phyloP scores from a whole-genome alignment of 2,888 invertebrate species.

The Automeris io region DNA sequence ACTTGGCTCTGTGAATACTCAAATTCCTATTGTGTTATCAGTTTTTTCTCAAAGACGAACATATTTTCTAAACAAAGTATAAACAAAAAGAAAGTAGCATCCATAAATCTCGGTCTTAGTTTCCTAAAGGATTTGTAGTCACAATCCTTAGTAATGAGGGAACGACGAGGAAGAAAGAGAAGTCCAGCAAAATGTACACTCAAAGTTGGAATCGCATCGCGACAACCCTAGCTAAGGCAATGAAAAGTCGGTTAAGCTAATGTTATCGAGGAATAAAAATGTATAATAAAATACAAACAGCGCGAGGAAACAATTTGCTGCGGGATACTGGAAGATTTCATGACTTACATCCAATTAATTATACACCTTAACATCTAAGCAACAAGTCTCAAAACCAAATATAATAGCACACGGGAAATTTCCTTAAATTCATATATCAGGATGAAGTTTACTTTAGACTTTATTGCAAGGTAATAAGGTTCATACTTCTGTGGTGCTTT shows the following conservation, averaged over 20 bases:
- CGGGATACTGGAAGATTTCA: slow-evolving; percentile 75
- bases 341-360: slow-evolving; percentile 39
- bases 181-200: slow-evolving; percentile 23
- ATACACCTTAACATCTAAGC: slow-evolving; percentile 25
- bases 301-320: slow-evolving; percentile 76
- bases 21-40: too few species aligned
- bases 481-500: slow-evolving; percentile 28
- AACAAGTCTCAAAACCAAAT: slow-evolving; percentile 39
- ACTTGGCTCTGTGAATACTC: too few species aligned
- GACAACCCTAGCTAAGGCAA: slow-evolving; percentile 71
- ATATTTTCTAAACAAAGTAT: too few species aligned
- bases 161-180: too few species aligned
- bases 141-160: too few species aligned
- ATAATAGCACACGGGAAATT: slow-evolving; percentile 46
- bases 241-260: slow-evolving; percentile 78
- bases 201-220: slow-evolving; percentile 22
- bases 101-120: too few species aligned
- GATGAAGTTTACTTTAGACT: slow-evolving; percentile 24
- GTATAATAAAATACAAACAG: slow-evolving; percentile 78
- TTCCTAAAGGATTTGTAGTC: too few species aligned
- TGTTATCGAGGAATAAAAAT: slow-evolving; percentile 77
- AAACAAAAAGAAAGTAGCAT: too few species aligned
- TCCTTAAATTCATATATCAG: slow-evolving; percentile 60
- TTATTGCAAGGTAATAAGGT: slow-evolving; percentile 31
- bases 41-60: too few species aligned